Conservation (phyloP, 2,113 vertebrate genomes). For the Anoplopoma fimbria region DNA sequence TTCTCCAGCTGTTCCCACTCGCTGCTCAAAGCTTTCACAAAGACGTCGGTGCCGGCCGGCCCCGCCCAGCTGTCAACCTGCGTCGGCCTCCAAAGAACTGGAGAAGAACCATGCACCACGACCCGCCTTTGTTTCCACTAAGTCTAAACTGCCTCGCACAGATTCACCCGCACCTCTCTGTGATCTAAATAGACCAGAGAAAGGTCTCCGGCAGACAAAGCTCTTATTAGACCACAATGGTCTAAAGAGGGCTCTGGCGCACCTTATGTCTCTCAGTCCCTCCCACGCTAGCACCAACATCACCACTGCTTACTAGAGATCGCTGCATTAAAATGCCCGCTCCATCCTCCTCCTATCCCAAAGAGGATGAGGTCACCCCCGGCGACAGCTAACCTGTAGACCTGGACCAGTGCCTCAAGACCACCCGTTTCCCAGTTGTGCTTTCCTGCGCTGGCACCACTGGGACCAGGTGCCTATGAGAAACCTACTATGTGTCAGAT, state of each 20-base stretch:
- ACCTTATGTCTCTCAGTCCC: neutral
- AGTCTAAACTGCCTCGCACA: slow-evolving; percentile 40
- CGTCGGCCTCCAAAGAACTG: slow-evolving; percentile 59
- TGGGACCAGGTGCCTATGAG: slow-evolving; percentile 38
- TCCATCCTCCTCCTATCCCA: neutral
- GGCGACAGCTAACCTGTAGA: slow-evolving; percentile 8
- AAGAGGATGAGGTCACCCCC: slow-evolving; percentile 23
- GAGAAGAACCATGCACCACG: slow-evolving; percentile 75
- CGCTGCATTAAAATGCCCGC: slow-evolving; percentile 21
- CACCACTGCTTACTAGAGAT: slow-evolving; percentile 16
- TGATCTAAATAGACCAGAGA: slow-evolving; percentile 38
- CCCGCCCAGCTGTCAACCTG: slow-evolving; percentile 72
- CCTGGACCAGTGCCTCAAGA: slow-evolving; percentile 9
- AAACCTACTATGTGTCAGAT: slow-evolving; percentile 29
- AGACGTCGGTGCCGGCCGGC: slow-evolving; percentile 33
- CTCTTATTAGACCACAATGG: slow-evolving; percentile 33
- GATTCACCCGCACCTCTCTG: slow-evolving; percentile 64
- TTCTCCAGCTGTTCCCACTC: slow-evolving; percentile 37
- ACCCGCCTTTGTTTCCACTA: slow-evolving; percentile 63
- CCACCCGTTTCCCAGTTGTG: neutral
- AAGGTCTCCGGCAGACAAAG: slow-evolving; percentile 24
- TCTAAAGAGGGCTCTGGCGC: slow-evolving; percentile 28
- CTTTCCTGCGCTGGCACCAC: neutral
- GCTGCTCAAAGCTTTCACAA: slow-evolving; percentile 32
- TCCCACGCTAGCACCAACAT: slow-evolving; percentile 6